Evolutionary conservation across 2,888 invertebrate genomes (phyloP).

Genomic region (Clitarchus hookeri): DNA sequence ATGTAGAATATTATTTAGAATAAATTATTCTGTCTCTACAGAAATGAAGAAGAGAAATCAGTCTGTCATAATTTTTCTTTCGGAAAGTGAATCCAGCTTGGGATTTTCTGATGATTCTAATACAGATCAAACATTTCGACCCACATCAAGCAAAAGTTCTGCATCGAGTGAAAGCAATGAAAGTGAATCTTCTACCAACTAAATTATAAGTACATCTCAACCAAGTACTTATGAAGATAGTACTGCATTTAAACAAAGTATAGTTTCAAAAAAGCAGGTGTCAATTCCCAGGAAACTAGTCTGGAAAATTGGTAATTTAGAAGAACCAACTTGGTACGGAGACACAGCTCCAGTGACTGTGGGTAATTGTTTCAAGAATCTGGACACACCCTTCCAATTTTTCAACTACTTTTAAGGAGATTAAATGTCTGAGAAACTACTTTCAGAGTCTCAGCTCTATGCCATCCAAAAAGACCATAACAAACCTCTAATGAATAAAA

Average conservation of each 20-base stretch:
- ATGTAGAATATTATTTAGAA: no score
- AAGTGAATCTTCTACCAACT: not conserved
- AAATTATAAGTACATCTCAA: not conserved
- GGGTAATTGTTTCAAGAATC: not conserved
- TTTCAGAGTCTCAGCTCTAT: not conserved
- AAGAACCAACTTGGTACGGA: not conserved
- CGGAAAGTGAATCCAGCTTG: not conserved
- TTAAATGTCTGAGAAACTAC: not conserved
- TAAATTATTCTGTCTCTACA: not conserved
- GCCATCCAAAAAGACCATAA: not conserved
- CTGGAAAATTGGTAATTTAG: not conserved
- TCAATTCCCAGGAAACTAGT: not conserved
- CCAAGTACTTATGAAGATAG: not conserved
- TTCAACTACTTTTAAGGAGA: not conserved
- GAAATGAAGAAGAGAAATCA: not conserved
- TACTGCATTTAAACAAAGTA: not conserved
- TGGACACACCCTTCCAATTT: not conserved
- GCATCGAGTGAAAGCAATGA: not conserved
- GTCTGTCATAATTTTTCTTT: not conserved
- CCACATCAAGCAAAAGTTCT: not conserved
- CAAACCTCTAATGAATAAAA: not conserved
- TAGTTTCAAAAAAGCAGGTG: not conserved
- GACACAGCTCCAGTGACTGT: not conserved
- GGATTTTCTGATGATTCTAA: not conserved
- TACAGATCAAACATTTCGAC: not conserved